phyloP scores from a whole-genome alignment of 2,797 vertebrate genomes.

The Spatula clypeata region DNA sequence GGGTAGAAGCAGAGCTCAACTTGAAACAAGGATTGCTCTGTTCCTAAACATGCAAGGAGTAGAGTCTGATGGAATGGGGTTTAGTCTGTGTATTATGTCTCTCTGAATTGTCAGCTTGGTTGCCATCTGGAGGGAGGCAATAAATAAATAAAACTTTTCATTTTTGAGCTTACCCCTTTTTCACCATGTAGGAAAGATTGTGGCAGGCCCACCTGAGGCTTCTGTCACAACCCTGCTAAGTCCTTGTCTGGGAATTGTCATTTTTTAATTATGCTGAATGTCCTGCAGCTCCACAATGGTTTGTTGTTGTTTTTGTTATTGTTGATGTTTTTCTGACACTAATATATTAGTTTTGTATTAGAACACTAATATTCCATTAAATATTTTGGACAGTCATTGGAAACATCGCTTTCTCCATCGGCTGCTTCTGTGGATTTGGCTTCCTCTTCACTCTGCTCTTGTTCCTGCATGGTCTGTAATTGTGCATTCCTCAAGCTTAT shows the following conservation, averaged over 20 bases:
- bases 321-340: neutral
- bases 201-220: neutral
- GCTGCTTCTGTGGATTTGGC: neutral
- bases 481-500: neutral
- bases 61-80: neutral
- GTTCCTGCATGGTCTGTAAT: neutral
- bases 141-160: neutral
- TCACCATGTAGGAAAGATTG: rapidly evolving
- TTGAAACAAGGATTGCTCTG: neutral
- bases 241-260: neutral
- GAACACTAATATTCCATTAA: neutral
- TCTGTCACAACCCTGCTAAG: neutral
- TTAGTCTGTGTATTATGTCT: neutral
- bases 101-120: neutral
- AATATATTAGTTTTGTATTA: neutral
- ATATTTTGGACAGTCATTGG: neutral
- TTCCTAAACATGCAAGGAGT: neutral
- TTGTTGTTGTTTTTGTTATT: neutral
- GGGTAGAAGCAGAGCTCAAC: neutral
- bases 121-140: neutral
- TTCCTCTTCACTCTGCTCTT: neutral
- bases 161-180: neutral
- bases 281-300: neutral
- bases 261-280: neutral
- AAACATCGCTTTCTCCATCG: neutral